A percentile compares a stretch with the other conserved stretches of the same genome.
phyloP scores from a whole-genome alignment of 1,140 invertebrate species.

The Holcopasites calliopsidis region DNA sequence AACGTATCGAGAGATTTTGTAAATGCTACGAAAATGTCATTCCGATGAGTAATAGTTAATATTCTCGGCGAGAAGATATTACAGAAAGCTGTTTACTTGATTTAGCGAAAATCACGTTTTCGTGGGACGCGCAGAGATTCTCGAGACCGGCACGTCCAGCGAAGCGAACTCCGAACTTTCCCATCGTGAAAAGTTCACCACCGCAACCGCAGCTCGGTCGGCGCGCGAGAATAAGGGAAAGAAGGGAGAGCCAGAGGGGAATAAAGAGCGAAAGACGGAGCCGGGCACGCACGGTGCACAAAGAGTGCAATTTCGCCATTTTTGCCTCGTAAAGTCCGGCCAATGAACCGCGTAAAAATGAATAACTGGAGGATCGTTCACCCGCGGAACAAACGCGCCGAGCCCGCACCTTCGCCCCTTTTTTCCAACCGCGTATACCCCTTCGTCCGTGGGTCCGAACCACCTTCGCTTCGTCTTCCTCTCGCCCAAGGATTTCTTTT shows the following conservation, averaged over 20 bases:
- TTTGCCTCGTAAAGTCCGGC: conserved; percentile 78
- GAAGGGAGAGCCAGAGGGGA: conserved; percentile 11
- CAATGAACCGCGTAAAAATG: conserved; percentile 78
- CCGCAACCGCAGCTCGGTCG: background rate
- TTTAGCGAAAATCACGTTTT: too few species aligned
- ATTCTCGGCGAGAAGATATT: too few species aligned
- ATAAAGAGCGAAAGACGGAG: conserved; percentile 32
- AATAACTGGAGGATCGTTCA: conserved; percentile 74
- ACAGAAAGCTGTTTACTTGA: too few species aligned
- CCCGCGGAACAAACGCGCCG: conserved; percentile 52
- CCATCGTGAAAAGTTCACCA: background rate
- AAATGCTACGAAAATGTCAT: too few species aligned
- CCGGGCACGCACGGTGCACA: conserved; percentile 55
- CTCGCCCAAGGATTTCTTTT: conserved; percentile 66
- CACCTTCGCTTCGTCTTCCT: conserved; percentile 9
- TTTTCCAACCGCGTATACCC: too few species aligned
- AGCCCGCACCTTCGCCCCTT: conserved; percentile 11
- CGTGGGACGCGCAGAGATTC: too few species aligned
- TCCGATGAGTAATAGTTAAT: too few species aligned
- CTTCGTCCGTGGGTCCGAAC: background rate
- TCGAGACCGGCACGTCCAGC: too few species aligned
- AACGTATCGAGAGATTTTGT: too few species aligned
- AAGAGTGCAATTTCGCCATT: conserved; percentile 79
- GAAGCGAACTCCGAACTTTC: background rate
- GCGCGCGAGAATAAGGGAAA: conserved; percentile 23